Percentiles rank a stretch among this genome's conserved stretches.
phyloP scores from a whole-genome alignment of 1,140 invertebrate genomes.

The Thalassaphorura encarpata region DNA sequence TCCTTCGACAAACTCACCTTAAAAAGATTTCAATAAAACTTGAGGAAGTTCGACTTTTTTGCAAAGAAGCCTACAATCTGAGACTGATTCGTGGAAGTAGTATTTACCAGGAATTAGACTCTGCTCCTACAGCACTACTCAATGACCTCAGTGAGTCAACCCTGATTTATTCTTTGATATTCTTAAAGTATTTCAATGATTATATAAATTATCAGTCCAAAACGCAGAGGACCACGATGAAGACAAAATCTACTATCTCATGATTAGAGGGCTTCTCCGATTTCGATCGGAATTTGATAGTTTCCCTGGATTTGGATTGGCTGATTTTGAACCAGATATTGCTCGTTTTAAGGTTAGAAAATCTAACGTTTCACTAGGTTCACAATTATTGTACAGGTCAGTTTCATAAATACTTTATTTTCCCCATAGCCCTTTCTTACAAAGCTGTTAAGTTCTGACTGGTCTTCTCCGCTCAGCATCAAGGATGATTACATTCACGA shows the following conservation, averaged over 20 bases:
- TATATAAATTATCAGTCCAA: slow-evolving; percentile 36
- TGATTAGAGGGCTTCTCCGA: slow-evolving; percentile 78
- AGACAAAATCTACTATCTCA: slow-evolving; percentile 80
- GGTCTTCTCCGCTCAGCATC: slow-evolving; percentile 55
- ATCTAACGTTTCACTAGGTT: too few species aligned
- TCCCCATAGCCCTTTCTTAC: too few species aligned
- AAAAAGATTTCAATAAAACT: slow-evolving; percentile 62
- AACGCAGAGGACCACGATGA: slow-evolving; percentile 66
- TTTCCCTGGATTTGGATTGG: slow-evolving; percentile 81
- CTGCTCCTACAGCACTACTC: slow-evolving; percentile 43
- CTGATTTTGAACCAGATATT: slow-evolving; percentile 80
- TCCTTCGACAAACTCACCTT: slow-evolving; percentile 62
- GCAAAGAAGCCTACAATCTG: slow-evolving; percentile 71
- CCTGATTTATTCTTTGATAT: background rate
- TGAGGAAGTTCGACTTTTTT: slow-evolving; percentile 68
- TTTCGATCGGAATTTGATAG: slow-evolving; percentile 80
- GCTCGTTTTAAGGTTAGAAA: slow-evolving; percentile 74
- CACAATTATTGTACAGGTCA: slow-evolving; percentile 43
- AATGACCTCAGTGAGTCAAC: slow-evolving; percentile 45
- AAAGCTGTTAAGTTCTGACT: too few species aligned
- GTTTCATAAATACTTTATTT: slow-evolving; percentile 69
- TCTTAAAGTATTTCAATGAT: background rate
- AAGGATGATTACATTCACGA: slow-evolving; percentile 95
- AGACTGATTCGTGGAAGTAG: slow-evolving; percentile 66
- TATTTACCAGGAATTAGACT: slow-evolving; percentile 66